These are phyloP conservation scores for Cairina moschata DNA, from an alignment of 2,113 vertebrate species.

Conservation along the genomic window DNA sequence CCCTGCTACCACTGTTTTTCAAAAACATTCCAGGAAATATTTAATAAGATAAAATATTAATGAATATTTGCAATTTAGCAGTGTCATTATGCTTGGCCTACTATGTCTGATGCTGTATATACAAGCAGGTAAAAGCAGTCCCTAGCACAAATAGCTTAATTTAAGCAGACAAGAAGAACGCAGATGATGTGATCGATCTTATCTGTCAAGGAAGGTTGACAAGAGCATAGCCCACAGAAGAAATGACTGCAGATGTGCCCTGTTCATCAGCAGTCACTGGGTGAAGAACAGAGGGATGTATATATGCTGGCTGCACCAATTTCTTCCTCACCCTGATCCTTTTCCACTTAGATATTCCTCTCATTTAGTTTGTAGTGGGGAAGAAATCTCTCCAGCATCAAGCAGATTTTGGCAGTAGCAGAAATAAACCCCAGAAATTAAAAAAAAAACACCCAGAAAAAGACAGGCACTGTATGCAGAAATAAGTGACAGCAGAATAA, in stretches of 20 bases:
- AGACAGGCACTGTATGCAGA: not conserved
- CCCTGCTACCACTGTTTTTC: not conserved
- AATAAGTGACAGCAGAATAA: slow-evolving; percentile 22
- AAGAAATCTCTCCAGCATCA: not conserved
- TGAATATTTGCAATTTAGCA: not conserved
- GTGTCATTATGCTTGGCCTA: not conserved
- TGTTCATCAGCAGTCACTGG: not conserved
- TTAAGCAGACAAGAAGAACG: not conserved
- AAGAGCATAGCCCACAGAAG: not conserved
- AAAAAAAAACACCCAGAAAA: slow-evolving; percentile 45
- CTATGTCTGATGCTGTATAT: not conserved
- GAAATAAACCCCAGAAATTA: slow-evolving; percentile 14
- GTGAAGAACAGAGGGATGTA: not conserved
- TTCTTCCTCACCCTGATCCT: not conserved
- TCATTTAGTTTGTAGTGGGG: not conserved
- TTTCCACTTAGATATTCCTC: not conserved
- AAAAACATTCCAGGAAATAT: not conserved
- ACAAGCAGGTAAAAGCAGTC: not conserved
- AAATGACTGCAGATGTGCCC: not conserved
- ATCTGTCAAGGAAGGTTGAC: not conserved
- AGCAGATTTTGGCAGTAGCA: not conserved
- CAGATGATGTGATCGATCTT: not conserved
- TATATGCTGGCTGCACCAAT: not conserved
- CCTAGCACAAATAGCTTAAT: not conserved
- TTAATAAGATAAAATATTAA: not conserved